Evolutionary conservation across 2,113 vertebrate species (phyloP).

Genomic region (Osmerus eperlanus): DNA sequence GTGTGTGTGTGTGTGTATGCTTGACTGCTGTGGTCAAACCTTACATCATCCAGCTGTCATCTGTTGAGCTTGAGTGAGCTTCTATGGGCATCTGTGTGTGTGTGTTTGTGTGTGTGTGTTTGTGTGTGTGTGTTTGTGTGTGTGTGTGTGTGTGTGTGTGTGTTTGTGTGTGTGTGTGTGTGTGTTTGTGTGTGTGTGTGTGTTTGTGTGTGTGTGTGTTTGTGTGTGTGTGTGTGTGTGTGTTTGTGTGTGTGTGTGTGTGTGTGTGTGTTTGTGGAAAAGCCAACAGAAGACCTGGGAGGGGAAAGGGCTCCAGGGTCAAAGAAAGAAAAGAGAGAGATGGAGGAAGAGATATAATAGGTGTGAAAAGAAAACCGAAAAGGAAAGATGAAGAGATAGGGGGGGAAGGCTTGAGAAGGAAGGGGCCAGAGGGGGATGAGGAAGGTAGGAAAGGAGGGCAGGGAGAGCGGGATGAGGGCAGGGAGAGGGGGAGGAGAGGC

Average conservation of each 20-base stretch:
- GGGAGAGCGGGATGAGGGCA: slow-evolving; percentile 15
- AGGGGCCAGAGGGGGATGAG: slow-evolving; percentile 16
- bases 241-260: slow-evolving; percentile 30
- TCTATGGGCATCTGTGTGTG: slow-evolving; percentile 57
- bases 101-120: slow-evolving; percentile 25
- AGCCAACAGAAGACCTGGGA: slow-evolving; percentile 9
- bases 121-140: slow-evolving; percentile 35
- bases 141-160: slow-evolving; percentile 34
- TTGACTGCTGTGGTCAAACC: slow-evolving; percentile 64
- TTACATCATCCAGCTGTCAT: slow-evolving; percentile 61
- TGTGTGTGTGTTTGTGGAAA: slow-evolving; percentile 43
- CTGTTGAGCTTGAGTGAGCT: slow-evolving; percentile 69
- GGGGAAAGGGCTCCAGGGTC: slow-evolving; percentile 34
- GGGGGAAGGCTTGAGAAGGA: slow-evolving; percentile 28
- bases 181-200: slow-evolving; percentile 20
- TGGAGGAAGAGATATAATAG: slow-evolving; percentile 14
- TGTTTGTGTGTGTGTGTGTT: slow-evolving; percentile 24
- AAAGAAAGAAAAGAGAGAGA: slow-evolving; percentile 14
- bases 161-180: slow-evolving; percentile 38
- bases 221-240: slow-evolving; percentile 32
- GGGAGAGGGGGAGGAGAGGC: slow-evolving; percentile 44
- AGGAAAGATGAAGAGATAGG: slow-evolving; percentile 15
- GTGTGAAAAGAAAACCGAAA: slow-evolving; percentile 7
- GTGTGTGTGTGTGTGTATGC: slow-evolving; percentile 57
- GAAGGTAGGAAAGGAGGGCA: slow-evolving; percentile 44